Percentiles rank a stretch among this genome's conserved stretches.
These are phyloP conservation scores for Callosobruchus maculatus DNA, from an alignment of 2,888 invertebrate genomes.

Conservation along the genomic window DNA sequence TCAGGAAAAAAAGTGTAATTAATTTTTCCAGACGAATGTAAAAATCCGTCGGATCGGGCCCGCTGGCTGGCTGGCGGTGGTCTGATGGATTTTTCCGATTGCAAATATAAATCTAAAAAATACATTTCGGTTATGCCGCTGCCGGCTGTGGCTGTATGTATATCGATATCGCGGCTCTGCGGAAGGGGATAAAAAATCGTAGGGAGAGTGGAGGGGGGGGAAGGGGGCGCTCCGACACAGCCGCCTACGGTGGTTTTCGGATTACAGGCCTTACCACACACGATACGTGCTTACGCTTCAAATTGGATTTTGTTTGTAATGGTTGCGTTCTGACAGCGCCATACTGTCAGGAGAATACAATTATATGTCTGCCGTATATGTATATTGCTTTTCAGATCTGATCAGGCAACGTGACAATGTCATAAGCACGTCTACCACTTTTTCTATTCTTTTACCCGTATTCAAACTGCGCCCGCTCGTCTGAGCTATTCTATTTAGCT, in stretches of 20 bases:
- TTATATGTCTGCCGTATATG: no score
- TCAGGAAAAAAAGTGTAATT: slow-evolving; percentile 37
- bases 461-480: no score
- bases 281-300: background rate
- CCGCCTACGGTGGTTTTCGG: background rate
- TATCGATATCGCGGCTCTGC: slow-evolving; percentile 14
- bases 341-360: no score
- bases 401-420: no score
- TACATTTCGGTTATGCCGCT: slow-evolving; percentile 30
- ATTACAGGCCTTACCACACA: background rate
- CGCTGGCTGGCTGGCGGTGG: slow-evolving; percentile 36
- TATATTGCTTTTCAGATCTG: no score
- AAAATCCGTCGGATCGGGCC: slow-evolving; percentile 33
- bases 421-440: no score
- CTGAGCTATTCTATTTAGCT: no score
- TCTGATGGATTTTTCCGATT: slow-evolving; percentile 42
- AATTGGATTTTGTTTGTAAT: background rate
- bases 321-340: no score
- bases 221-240: background rate
- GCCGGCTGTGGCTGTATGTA: slow-evolving; percentile 20
- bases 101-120: slow-evolving; percentile 47
- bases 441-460: no score
- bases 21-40: slow-evolving; percentile 48
- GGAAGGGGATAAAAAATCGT: slow-evolving; percentile 11
- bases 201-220: slow-evolving; percentile 21